Evolutionary conservation across 2,888 invertebrate species (phyloP), one percentile per base, ranked within the genome.

Genomic region (Adelphocoris suturalis): DNA sequence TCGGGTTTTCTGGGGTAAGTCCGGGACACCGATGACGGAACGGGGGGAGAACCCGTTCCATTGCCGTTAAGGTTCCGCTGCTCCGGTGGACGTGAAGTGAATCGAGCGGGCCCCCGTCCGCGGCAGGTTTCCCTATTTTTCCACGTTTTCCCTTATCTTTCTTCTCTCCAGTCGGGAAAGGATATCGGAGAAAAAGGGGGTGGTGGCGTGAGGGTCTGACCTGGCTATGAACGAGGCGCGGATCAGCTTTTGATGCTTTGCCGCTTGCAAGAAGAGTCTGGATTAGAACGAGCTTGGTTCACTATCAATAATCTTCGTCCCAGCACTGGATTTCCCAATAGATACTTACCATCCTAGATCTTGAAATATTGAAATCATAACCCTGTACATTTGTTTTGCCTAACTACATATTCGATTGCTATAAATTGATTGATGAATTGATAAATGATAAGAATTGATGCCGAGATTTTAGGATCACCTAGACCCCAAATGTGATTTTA

Each of bases 71-170:
- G 23, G 82, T 82, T 82, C 82, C 48, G 23, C 52, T n/a, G n/a
- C 82, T 82, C 82, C 23, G 19, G n/a, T 52, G 48, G 82, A 82
- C 82, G 82, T 82, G 82, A 23, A 82, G 82, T 48, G 82, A 82
- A 82, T 82, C 82, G 48, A 52, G 52, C 23, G 52, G 19, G 9
- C 80, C 37, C 48, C 48, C 81, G 47, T 48, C 48, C 27, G 0
- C 48, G 2, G 82, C 52, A 27, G 82, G 82, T 19, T 52, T 48
- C 27, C 47, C 52, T 68, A 68, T 23, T 68, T 23, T 27, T 68
- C 68, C 68, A 9, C 68, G 23, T 19, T 23, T 68, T 23, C 68
- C 27, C 27, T 23, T 13, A 23, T 68, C 68, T 23, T 68, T 23
- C 11, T 23, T 7, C 19, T 68, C 2, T 52, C 5, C 37, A n/a